Base-by-base conservation (phyloP, 2,888 invertebrate species). In the Petrolisthes cinctipes region DNA sequence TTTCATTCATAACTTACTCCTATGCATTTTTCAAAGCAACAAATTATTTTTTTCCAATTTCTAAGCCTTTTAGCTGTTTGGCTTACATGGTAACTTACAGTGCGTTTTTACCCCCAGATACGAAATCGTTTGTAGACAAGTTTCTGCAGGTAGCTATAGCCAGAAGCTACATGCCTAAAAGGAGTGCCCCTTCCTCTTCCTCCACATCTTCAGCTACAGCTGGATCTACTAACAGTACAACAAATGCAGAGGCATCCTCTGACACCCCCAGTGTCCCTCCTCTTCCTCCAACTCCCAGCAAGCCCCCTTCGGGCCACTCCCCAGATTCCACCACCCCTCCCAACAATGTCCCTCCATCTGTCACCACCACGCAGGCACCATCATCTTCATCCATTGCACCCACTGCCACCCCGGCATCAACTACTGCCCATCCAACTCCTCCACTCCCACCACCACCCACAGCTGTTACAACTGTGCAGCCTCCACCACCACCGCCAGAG, bases 121-220 rank as follows among this genome's bases (percentile, higher is more conserved):
- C 90, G 51, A 87, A 85, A 37, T 86, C 80, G 14, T 90, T 90
- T 78, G 90, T 90, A n/a, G 89, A 90, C 54, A 90, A 90, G 73
- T 90, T 89, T 54, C 73, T 90, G 37, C 83, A 86, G 75, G 90
- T 90, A 51, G 86, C 89, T 54, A 87, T 84, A 61, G 71, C 80
- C n/a, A 56, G 87, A 54, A 84, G 84, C 0, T 88, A 88, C 68
- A 56, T 88, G 56, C 87, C 87, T 17, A 88, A 88, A 54, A 56
- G 84, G 14, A 71, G 81, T 20, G 71, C 75, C 73, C 81, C 87
- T 71, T 73, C 87, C 5, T 11, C 81, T 17, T 80, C 87, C 5
- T 84, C 84, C 17, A 82, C 86, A 17, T 73, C 85, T 23, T 81
- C 85, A 17, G 79, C 83, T 14, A 20, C 82, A 11, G 66, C 82